Percentiles rank a stretch among this genome's conserved stretches.
phyloP scores from a whole-genome alignment of 1,140 invertebrate genomes.

The Penaeus vannamei region DNA sequence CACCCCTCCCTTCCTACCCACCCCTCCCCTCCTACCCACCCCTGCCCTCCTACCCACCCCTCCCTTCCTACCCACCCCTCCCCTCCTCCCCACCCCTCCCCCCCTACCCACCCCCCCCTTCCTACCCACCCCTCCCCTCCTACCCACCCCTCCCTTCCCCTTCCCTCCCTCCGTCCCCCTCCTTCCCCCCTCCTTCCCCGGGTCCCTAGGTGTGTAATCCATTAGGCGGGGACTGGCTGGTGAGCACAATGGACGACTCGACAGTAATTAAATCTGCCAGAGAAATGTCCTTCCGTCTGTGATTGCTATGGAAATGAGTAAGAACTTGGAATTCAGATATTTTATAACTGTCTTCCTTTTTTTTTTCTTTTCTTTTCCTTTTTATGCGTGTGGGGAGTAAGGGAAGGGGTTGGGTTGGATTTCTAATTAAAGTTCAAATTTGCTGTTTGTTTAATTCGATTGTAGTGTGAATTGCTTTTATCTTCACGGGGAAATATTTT shows the following conservation, averaged over 20 bases:
- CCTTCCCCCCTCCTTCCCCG: too few relatives aligned
- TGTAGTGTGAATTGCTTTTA: too few relatives aligned
- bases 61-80: not conserved
- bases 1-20: not conserved
- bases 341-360: conserved; percentile 33
- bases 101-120: not conserved
- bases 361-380: not conserved
- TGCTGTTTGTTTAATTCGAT: too few relatives aligned
- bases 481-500: too few relatives aligned
- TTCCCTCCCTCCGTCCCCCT: not conserved
- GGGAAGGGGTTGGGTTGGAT: too few relatives aligned
- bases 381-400: too few relatives aligned
- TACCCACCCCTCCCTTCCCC: not conserved
- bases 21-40: not conserved
- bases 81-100: too few relatives aligned
- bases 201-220: conserved; percentile 40
- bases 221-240: conserved; percentile 39
- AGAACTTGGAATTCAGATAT: conserved; percentile 43
- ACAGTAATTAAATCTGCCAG: conserved; percentile 57
- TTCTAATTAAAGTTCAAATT: too few relatives aligned
- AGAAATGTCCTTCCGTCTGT: conserved; percentile 43
- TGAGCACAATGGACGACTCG: conserved; percentile 48
- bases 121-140: not conserved
- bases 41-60: not conserved
- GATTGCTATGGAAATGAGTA: conserved; percentile 56